A percentile compares a stretch with the other conserved stretches of the same genome.
Evolutionary conservation across 2,113 vertebrate genomes (phyloP).

Genomic region (Chloebia gouldiae): DNA sequence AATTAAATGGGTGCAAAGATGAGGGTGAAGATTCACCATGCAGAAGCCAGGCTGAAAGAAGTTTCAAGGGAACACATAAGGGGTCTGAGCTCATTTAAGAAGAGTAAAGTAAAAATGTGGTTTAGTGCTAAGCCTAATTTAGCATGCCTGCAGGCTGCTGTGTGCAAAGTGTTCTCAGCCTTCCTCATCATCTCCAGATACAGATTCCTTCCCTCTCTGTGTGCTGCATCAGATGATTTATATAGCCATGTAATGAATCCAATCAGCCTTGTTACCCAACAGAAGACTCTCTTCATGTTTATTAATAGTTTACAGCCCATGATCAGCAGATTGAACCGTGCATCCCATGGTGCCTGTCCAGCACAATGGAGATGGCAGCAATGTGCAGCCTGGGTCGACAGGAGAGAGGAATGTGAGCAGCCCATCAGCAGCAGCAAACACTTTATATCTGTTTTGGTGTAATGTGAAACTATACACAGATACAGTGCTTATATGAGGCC

Average conservation of each 20-base stretch:
- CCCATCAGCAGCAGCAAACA: rapidly evolving
- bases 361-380: not conserved
- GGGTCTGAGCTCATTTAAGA: not conserved
- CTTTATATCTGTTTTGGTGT: not conserved
- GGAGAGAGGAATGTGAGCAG: not conserved
- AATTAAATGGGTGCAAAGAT: not conserved
- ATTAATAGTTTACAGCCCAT: not conserved
- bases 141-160: slow-evolving; percentile 29
- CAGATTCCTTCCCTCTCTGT: not conserved
- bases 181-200: slow-evolving; percentile 31
- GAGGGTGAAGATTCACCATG: not conserved
- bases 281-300: slow-evolving; percentile 28
- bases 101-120: slow-evolving; percentile 1
- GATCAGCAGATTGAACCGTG: not conserved
- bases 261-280: slow-evolving; percentile 3
- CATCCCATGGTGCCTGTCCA: not conserved
- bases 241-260: not conserved
- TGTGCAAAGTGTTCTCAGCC: not conserved
- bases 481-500: not conserved
- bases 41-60: not conserved
- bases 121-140: slow-evolving; percentile 19
- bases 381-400: not conserved
- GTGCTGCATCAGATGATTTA: slow-evolving; percentile 19
- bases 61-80: not conserved
- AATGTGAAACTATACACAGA: not conserved